A percentile compares a stretch with the other conserved stretches of the same genome.
Evolutionary conservation across 2,113 vertebrate species (phyloP).

Genomic region (Edolisoma coerulescens): DNA sequence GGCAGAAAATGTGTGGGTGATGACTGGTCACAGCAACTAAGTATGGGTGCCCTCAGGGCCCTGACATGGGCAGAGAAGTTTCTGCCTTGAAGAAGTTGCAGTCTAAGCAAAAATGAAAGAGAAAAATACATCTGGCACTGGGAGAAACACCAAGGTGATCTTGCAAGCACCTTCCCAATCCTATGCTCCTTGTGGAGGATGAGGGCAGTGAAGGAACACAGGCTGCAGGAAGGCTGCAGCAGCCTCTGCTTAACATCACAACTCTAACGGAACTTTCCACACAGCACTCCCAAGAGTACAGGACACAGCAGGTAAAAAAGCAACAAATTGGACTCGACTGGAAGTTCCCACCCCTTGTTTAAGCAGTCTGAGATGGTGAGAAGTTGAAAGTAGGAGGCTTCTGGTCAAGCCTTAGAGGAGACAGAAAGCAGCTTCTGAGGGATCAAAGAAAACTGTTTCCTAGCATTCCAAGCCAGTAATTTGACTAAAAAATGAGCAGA

Average conservation of each 20-base stretch:
- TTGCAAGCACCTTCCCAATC: not conserved
- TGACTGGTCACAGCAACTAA: not conserved
- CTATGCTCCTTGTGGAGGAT: not conserved
- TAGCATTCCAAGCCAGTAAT: not conserved
- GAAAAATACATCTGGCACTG: not conserved
- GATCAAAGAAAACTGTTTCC: not conserved
- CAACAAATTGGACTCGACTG: not conserved
- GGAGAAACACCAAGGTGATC: not conserved
- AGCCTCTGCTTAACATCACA: not conserved
- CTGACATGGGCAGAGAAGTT: not conserved
- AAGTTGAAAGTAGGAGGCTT: not conserved
- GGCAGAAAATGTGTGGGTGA: not conserved
- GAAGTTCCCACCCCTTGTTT: not conserved
- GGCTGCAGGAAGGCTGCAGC: not conserved
- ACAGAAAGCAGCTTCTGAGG: not conserved
- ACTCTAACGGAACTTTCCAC: not conserved
- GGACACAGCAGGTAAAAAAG: not conserved
- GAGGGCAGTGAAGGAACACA: not conserved
- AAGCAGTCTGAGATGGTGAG: not conserved
- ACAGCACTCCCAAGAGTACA: not conserved
- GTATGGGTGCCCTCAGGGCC: not conserved
- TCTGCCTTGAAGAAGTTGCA: not conserved
- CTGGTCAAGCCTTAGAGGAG: not conserved
- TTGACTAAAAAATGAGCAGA: not conserved
- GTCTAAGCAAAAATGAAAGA: not conserved